A percentile compares a stretch with the other conserved stretches of the same genome.
Evolutionary conservation across 2,888 invertebrate species (phyloP).

Genomic region (Craniophora ligustri): DNA sequence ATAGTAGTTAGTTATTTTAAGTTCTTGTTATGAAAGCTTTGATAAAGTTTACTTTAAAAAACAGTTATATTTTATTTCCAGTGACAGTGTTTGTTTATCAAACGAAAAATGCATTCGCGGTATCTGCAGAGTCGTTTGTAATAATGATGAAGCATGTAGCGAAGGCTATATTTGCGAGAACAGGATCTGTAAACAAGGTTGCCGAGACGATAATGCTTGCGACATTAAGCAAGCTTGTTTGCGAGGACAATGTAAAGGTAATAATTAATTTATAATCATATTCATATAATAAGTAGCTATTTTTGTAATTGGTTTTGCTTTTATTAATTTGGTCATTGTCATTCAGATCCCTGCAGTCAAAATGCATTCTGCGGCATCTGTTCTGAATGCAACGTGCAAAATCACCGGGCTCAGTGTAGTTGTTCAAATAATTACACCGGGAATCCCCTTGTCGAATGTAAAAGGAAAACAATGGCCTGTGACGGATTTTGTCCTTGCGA

Average conservation of each 20-base stretch:
- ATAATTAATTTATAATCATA: constrained; percentile 9
- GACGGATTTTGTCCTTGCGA: constrained; percentile 94
- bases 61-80: constrained; percentile 73
- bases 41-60: too few relatives aligned
- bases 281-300: constrained; percentile 4
- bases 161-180: constrained; percentile 95
- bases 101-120: constrained; percentile 96
- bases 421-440: constrained; percentile 94
- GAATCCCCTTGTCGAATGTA: constrained; percentile 94
- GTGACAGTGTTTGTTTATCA: constrained; percentile 94
- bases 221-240: constrained; percentile 93
- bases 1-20: too few relatives aligned
- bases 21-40: too few relatives aligned
- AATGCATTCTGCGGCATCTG: constrained; percentile 94
- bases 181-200: constrained; percentile 95
- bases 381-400: constrained; percentile 94
- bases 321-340: background rate
- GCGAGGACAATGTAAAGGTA: constrained; percentile 94
- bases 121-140: constrained; percentile 95
- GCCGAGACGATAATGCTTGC: constrained; percentile 95
- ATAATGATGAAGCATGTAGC: constrained; percentile 94
- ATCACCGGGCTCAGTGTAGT: constrained; percentile 95
- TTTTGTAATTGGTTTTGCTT: background rate
- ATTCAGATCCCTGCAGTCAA: constrained; percentile 92
- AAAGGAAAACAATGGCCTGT: constrained; percentile 91